Conservation (phyloP, 92 coral and sea anemone species). For the Zoanthus sansibaricus region DNA sequence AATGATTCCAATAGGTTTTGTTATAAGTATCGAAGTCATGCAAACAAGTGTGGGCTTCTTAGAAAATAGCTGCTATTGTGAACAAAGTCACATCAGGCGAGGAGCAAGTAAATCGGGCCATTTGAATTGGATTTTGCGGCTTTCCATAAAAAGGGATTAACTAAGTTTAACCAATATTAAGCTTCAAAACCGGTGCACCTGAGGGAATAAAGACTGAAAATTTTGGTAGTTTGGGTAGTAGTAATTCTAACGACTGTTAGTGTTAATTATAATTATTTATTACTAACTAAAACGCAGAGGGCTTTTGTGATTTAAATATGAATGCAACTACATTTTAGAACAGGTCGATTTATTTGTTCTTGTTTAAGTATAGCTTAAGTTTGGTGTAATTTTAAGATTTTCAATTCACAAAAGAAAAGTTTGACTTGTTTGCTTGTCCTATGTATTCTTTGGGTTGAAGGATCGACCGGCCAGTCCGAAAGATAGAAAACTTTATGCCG, state of each 20-base stretch:
- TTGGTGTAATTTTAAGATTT: background rate
- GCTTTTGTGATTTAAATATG: background rate
- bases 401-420: background rate
- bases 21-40: background rate
- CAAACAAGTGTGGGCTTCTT: constrained; percentile 23
- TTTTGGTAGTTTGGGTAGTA: background rate
- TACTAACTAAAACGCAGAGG: background rate
- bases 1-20: constrained; percentile 22
- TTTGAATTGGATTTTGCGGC: background rate
- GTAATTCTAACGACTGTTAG: background rate
- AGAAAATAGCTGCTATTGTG: background rate
- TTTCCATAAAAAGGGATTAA: background rate
- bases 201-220: background rate
- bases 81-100: constrained; percentile 15
- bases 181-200: background rate
- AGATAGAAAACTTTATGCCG: background rate
- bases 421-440: background rate
- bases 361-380: background rate
- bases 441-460: background rate
- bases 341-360: background rate
- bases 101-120: background rate
- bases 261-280: background rate
- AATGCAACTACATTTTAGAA: background rate
- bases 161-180: background rate
- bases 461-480: background rate